Base-by-base conservation (phyloP, 2,888 invertebrate genomes). In the Scaptomyza cyrtandrae region DNA sequence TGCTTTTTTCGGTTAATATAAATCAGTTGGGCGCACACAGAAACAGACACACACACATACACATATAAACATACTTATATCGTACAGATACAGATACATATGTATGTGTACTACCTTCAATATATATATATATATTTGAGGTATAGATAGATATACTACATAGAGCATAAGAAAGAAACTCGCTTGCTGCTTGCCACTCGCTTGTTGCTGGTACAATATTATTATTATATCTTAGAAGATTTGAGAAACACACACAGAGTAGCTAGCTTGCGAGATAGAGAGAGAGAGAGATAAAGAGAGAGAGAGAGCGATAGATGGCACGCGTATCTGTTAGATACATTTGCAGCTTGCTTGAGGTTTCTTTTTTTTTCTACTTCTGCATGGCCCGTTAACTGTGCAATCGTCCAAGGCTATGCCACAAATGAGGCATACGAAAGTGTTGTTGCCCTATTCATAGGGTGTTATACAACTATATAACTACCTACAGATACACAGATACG, bases 1-100 rank as follows among this genome's bases (percentile, higher is more conserved):
- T 14, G 16, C 14, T 6, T 35, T 39, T 81, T 82, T 78, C 74
- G 88, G 86, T 73, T 88, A 87, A 83, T 83, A 85, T 85, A 85
- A 83, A 81, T 87, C 83, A 81, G 80, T 72, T 79, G 67, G 70
- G 69, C 73, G 66, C 76, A 62, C 68, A 71, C 46, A n/a, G n/a
- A n/a, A n/a, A n/a, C n/a, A n/a, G n/a, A n/a, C n/a, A 63, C 49
- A 70, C 37, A 53, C 44, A 45, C 31, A 41, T 13, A 57, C 31
- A 52, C 58, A 66, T 53, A 53, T 43, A 64, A 1, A 57, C n/a
- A 45, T 11, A 52, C 29, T 57, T 50, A 66, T 48, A 14, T 19
- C 57, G 39, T 48, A 55, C 45, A 69, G 14, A 57, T 52, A n/a
- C n/a, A n/a, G n/a, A 19, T 37, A 31, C 50, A 44, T 45, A 48